Conservation (phyloP, 2,113 vertebrate genomes). For the Podocnemis expansa region DNA sequence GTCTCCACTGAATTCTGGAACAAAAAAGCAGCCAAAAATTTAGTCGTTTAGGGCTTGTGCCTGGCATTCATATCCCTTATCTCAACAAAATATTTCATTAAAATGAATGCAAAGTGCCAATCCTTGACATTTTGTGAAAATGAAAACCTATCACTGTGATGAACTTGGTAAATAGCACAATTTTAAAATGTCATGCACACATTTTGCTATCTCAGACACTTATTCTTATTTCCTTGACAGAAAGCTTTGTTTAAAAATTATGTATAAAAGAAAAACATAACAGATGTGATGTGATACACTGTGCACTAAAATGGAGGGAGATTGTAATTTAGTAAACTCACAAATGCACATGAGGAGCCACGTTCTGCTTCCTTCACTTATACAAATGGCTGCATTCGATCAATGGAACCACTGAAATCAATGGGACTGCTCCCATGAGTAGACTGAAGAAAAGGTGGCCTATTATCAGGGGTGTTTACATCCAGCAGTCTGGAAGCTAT, state of each 20-base stretch:
- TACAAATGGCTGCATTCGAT: background rate
- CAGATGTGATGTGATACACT: background rate
- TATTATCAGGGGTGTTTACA: background rate
- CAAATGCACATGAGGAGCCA: background rate
- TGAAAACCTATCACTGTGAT: conserved; percentile 34
- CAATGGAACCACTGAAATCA: background rate
- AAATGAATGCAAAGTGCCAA: conserved; percentile 59
- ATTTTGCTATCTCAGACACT: background rate
- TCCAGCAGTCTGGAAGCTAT: background rate
- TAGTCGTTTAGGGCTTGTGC: conserved; percentile 63
- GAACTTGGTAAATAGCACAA: conserved; percentile 63
- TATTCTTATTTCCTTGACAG: conserved; percentile 6
- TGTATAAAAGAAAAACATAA: accelerated
- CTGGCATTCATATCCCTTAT: conserved; percentile 60
- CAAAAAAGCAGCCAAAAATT: conserved; percentile 68
- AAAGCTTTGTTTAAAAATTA: background rate
- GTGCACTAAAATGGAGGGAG: background rate
- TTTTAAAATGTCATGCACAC: conserved; percentile 68
- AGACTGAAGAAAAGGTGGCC: accelerated
- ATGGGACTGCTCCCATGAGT: background rate
- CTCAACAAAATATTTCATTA: conserved; percentile 55
- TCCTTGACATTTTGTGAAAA: conserved; percentile 67
- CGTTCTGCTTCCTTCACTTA: background rate
- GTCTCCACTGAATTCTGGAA: conserved; percentile 51
- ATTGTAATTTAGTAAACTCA: background rate